phyloP scores from a whole-genome alignment of 1,140 invertebrate species.

The Papilio dardanus region DNA sequence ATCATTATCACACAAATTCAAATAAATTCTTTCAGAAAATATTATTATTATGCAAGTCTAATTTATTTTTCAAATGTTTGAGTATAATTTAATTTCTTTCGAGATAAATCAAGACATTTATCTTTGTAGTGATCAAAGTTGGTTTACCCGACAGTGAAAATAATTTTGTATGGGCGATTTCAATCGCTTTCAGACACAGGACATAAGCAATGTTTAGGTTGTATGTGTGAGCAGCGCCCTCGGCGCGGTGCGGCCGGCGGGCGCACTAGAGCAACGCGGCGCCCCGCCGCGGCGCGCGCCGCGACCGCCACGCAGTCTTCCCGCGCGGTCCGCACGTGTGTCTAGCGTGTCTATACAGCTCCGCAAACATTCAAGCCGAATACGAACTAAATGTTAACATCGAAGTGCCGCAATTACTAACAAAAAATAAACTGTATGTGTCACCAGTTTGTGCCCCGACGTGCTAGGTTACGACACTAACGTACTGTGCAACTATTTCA shows the following conservation, averaged over 20 bases:
- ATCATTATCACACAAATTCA: background rate
- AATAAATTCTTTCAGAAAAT: background rate
- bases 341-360: slow-evolving; percentile 67
- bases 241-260: slow-evolving; percentile 53
- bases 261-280: slow-evolving; percentile 55
- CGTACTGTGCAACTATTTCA: slow-evolving; percentile 59
- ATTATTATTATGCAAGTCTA: background rate
- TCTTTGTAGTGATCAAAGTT: background rate
- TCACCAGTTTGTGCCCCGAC: slow-evolving; percentile 48
- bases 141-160: background rate
- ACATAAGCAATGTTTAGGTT: slow-evolving; percentile 25
- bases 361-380: slow-evolving; percentile 54
- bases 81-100: background rate
- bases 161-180: slow-evolving; percentile 13
- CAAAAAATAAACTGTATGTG: slow-evolving; percentile 54
- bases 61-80: background rate
- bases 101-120: background rate
- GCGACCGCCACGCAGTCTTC: slow-evolving; percentile 80
- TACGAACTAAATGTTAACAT: slow-evolving; percentile 48
- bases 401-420: slow-evolving; percentile 52
- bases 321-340: slow-evolving; percentile 78
- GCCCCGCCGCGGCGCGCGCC: slow-evolving; percentile 67
- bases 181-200: slow-evolving; percentile 23
- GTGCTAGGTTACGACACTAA: slow-evolving; percentile 46
- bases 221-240: slow-evolving; percentile 55